A percentile compares a stretch with the other conserved stretches of the same genome.
These are phyloP conservation scores for Vidua macroura DNA, from an alignment of 2,113 vertebrate species.

Conservation along the genomic window DNA sequence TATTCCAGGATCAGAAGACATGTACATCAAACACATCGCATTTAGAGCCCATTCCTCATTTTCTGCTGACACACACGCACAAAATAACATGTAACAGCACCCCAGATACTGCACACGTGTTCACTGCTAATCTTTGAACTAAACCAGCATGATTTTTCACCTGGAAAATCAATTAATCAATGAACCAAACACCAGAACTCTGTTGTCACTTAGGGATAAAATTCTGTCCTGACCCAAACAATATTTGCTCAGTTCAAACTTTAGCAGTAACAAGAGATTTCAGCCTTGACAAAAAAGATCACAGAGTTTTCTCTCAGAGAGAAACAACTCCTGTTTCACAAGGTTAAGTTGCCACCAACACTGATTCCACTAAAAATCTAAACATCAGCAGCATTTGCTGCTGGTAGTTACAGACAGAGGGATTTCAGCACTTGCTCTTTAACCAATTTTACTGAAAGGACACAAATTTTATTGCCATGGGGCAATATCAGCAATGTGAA, in stretches of 20 bases:
- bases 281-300: background rate
- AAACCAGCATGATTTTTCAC: background rate
- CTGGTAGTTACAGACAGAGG: background rate
- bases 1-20: background rate
- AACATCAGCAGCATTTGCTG: background rate
- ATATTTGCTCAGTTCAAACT: background rate
- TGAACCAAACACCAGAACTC: background rate
- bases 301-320: background rate
- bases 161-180: background rate
- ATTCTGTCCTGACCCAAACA: background rate
- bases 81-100: background rate
- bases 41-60: background rate
- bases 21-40: background rate
- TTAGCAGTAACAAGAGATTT: background rate
- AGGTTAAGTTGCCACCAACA: background rate
- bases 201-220: background rate
- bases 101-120: background rate
- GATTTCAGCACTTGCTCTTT: background rate
- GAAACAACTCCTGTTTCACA: background rate
- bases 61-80: background rate
- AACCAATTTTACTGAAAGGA: background rate
- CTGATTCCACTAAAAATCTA: background rate
- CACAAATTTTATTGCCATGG: background rate
- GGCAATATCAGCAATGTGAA: background rate
- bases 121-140: background rate